A percentile compares a stretch with the other conserved stretches of the same genome.
These are phyloP conservation scores for Corythornis cristatus DNA, from an alignment of 2,113 vertebrate genomes.

Conservation along the genomic window DNA sequence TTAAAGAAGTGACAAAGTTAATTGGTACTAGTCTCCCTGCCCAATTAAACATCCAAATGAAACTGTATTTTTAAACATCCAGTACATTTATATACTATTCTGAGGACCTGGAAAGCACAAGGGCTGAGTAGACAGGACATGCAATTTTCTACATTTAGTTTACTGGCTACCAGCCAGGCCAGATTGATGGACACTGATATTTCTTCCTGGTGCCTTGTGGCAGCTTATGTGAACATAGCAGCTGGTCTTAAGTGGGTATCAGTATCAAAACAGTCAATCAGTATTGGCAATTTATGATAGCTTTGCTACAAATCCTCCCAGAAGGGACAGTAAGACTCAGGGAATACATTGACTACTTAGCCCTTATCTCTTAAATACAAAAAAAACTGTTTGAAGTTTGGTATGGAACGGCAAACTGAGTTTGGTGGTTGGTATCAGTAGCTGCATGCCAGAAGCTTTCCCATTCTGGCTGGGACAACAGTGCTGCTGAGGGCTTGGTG, in stretches of 20 bases:
- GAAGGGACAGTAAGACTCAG: neutral
- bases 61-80: neutral
- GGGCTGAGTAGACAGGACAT: neutral
- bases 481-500: neutral
- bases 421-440: neutral
- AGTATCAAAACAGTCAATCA: neutral
- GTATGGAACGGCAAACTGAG: rapidly evolving
- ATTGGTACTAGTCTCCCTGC: neutral
- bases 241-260: neutral
- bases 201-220: neutral
- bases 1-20: neutral
- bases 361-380: neutral
- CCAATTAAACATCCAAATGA: neutral
- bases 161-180: neutral
- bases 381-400: neutral
- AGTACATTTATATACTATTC: neutral
- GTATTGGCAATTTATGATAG: neutral
- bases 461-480: neutral
- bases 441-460: neutral
- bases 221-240: neutral
- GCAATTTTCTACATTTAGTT: neutral
- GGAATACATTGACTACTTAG: neutral
- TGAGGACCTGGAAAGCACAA: neutral
- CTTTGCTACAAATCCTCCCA: neutral
- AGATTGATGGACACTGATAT: neutral